Percentiles rank a stretch among this genome's conserved stretches.
phyloP scores from a whole-genome alignment of 2,797 vertebrate genomes.

The Cercopithecus petaurista region DNA sequence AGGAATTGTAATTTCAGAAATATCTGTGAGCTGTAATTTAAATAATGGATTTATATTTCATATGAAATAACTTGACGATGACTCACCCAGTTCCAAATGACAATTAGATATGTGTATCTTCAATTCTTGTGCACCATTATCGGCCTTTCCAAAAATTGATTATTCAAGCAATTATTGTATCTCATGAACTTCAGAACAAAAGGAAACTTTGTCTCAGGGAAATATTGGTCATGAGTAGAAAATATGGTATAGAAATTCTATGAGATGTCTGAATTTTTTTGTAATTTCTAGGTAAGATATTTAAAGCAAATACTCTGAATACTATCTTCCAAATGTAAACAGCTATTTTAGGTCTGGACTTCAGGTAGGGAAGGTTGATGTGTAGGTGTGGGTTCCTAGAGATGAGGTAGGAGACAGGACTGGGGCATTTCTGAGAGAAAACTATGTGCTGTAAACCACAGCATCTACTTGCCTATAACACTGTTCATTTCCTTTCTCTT shows the following conservation, averaged over 20 bases:
- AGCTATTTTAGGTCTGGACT: background rate
- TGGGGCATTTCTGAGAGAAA: background rate
- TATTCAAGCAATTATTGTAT: background rate
- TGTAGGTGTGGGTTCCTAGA: background rate
- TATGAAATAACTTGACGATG: background rate
- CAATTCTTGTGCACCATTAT: background rate
- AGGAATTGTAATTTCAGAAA: background rate
- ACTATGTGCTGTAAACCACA: background rate
- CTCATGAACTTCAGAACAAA: slow-evolving; percentile 14
- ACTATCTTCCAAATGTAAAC: background rate
- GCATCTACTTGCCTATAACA: background rate
- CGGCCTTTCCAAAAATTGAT: background rate
- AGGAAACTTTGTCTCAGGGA: background rate
- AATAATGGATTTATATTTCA: background rate
- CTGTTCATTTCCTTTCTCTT: background rate
- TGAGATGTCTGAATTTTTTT: background rate
- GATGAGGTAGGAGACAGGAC: background rate
- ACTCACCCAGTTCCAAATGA: background rate
- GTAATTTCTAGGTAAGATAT: background rate
- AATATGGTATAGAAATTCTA: background rate
- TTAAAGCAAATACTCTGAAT: background rate
- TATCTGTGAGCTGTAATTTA: background rate
- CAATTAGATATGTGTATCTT: background rate
- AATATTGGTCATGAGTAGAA: background rate
- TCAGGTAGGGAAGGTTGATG: background rate